Percentiles rank a stretch among this genome's conserved stretches.
Conservation (phyloP, 1,140 invertebrate genomes). For the Zaprionus vittiger region DNA sequence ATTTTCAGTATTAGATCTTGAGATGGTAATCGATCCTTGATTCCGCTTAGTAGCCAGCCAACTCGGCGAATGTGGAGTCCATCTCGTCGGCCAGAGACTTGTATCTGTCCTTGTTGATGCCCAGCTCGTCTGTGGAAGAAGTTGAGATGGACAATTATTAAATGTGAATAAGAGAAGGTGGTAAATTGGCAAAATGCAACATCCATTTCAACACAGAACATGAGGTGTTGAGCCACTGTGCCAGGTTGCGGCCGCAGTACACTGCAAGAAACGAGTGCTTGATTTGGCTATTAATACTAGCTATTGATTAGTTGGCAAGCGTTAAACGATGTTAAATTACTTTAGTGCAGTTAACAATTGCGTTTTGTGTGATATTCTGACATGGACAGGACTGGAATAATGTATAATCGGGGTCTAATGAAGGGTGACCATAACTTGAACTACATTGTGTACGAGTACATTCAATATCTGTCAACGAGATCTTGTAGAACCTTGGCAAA, state of each 20-base stretch:
- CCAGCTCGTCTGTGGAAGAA: slow-evolving; percentile 93
- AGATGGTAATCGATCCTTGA: slow-evolving; percentile 67
- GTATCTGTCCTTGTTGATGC: slow-evolving; percentile 99
- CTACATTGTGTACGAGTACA: slow-evolving; percentile 25
- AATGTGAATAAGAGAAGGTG: not conserved
- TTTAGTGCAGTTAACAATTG: slow-evolving; percentile 33
- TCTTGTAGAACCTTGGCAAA: slow-evolving; percentile 17
- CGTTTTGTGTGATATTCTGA: slow-evolving; percentile 1
- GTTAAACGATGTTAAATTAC: slow-evolving; percentile 37
- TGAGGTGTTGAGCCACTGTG: slow-evolving; percentile 33
- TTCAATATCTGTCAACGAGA: slow-evolving; percentile 40
- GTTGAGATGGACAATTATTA: slow-evolving; percentile 11
- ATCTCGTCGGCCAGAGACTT: slow-evolving; percentile 98
- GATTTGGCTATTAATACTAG: slow-evolving; percentile 9
- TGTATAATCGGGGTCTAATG: not conserved
- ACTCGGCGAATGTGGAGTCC: slow-evolving; percentile 98
- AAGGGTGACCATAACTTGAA: slow-evolving; percentile 26
- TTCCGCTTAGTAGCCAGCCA: slow-evolving; percentile 91
- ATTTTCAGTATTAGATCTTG: slow-evolving; percentile 59
- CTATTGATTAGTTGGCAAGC: slow-evolving; percentile 56
- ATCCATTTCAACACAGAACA: slow-evolving; percentile 53
- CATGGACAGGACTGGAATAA: not conserved
- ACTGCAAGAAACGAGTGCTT: slow-evolving; percentile 42
- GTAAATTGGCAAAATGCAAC: slow-evolving; percentile 43
- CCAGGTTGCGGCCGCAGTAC: slow-evolving; percentile 26